Conservation (phyloP, 2,888 invertebrate genomes). For the Nycteola revayana region DNA sequence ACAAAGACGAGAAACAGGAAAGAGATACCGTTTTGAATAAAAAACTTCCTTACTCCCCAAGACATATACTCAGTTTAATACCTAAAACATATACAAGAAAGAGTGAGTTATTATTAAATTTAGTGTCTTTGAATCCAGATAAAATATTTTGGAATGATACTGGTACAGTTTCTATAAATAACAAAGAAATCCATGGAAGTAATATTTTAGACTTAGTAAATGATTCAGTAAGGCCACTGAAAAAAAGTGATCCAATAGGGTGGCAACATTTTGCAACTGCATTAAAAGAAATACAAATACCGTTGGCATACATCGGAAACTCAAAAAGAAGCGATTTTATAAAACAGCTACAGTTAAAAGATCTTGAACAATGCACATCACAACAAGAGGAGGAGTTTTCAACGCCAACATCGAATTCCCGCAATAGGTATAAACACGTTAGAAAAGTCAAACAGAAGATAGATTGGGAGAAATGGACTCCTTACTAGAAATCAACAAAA, state of each 20-base stretch:
- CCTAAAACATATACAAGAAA: constrained; percentile 18
- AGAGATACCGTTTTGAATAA: too few species aligned
- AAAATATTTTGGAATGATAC: constrained; percentile 16
- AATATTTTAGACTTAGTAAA: constrained; percentile 35
- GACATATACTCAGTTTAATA: constrained; percentile 8
- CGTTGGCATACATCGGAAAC: constrained; percentile 30
- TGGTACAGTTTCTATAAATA: constrained; percentile 26
- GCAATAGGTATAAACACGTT: too few species aligned
- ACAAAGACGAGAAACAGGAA: too few species aligned
- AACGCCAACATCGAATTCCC: constrained; percentile 1
- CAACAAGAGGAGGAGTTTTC: constrained; percentile 1
- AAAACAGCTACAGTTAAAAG: constrained; percentile 1
- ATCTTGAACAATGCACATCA: background rate
- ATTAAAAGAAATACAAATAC: constrained; percentile 27
- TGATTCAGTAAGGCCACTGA: constrained; percentile 30
- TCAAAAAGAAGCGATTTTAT: constrained; percentile 19
- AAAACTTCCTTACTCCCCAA: constrained; percentile 17
- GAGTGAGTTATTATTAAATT: constrained; percentile 18
- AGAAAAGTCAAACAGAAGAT: constrained; percentile 20
- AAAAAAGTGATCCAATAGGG: constrained; percentile 28
- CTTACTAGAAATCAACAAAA: constrained; percentile 20
- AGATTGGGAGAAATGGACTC: constrained; percentile 36
- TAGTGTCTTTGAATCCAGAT: too few species aligned
- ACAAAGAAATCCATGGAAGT: constrained; percentile 21
- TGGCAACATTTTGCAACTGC: constrained; percentile 28